These are phyloP conservation scores for Amyelois transitella DNA, from an alignment of 1,140 invertebrate species.

Conservation along the genomic window DNA sequence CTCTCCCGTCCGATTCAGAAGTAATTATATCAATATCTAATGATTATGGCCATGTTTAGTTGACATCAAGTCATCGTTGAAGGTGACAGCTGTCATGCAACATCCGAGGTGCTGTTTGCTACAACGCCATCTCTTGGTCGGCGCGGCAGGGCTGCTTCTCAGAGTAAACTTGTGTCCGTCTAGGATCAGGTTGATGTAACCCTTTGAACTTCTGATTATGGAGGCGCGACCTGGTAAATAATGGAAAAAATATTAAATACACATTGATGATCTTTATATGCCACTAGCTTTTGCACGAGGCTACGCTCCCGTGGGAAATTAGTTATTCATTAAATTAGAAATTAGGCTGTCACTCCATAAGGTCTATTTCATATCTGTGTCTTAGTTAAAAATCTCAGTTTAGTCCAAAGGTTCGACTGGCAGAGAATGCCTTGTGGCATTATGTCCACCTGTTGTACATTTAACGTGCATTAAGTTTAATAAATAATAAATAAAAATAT, in stretches of 20 bases:
- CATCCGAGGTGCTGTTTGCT: slow-evolving; percentile 16
- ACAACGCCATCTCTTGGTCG: slow-evolving; percentile 26
- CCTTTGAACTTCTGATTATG: neutral
- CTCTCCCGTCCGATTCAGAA: neutral
- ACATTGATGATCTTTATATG: neutral
- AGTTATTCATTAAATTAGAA: neutral
- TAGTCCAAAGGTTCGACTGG: no score
- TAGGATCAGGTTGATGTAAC: slow-evolving; percentile 13
- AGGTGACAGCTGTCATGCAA: slow-evolving; percentile 26
- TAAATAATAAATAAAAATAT: no score
- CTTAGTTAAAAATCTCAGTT: no score
- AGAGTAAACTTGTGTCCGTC: slow-evolving; percentile 27
- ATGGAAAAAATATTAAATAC: neutral
- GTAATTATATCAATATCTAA: neutral
- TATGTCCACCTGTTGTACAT: no score
- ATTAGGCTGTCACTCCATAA: neutral
- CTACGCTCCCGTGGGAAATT: neutral
- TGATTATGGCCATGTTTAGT: slow-evolving; percentile 11
- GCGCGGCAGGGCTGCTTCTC: slow-evolving; percentile 7
- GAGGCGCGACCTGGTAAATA: no score
- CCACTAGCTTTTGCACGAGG: no score
- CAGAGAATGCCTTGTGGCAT: no score
- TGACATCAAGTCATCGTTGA: slow-evolving; percentile 14
- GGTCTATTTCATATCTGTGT: neutral
- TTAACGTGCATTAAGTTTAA: no score